phyloP scores from a whole-genome alignment of 2,797 vertebrate species.

The Brachymystax lenok region DNA sequence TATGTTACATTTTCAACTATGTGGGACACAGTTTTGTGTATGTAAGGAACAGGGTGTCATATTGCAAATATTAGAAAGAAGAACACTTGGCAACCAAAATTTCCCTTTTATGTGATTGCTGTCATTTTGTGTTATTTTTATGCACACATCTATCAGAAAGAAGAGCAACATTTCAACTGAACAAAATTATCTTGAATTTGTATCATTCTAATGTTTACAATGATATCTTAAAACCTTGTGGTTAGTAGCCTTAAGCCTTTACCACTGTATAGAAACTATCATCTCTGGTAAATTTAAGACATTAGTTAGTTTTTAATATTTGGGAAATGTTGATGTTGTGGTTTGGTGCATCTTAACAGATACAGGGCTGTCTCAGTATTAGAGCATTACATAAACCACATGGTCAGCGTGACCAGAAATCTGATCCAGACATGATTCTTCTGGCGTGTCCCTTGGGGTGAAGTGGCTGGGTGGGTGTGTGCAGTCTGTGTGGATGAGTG shows the following conservation, averaged over 20 bases:
- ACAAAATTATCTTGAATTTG: background rate
- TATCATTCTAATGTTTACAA: background rate
- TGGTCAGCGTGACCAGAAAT: slow-evolving; percentile 71
- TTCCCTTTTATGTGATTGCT: background rate
- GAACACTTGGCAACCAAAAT: background rate
- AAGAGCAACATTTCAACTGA: background rate
- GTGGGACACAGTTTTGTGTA: background rate
- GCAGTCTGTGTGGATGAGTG: background rate
- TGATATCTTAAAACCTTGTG: background rate
- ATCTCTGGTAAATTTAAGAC: background rate
- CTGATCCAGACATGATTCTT: slow-evolving; percentile 73
- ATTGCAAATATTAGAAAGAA: background rate
- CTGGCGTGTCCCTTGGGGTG: slow-evolving; percentile 60
- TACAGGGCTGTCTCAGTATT: slow-evolving; percentile 48
- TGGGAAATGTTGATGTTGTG: slow-evolving; percentile 19
- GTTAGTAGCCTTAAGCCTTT: background rate
- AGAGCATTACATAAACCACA: slow-evolving; percentile 66
- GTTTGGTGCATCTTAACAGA: slow-evolving; percentile 20
- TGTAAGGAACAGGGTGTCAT: background rate
- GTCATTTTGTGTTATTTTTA: background rate
- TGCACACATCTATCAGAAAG: background rate
- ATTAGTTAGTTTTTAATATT: background rate
- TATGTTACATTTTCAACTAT: background rate
- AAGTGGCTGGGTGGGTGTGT: slow-evolving; percentile 31
- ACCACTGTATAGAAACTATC: background rate